Evolutionary conservation across 1,140 invertebrate species (phyloP).

Genomic region (Cydia strobilella): DNA sequence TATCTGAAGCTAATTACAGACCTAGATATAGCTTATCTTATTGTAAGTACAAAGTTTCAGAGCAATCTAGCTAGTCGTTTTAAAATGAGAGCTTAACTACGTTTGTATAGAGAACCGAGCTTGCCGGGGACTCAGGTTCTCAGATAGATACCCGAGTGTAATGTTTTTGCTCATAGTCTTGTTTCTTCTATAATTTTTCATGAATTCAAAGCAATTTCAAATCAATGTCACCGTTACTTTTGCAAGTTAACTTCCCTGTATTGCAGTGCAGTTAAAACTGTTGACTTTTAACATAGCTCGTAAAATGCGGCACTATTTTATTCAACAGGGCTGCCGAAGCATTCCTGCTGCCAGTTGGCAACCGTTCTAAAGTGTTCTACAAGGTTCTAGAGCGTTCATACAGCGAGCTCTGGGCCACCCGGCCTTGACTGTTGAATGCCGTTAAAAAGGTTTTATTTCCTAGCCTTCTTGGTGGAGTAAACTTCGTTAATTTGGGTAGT

Average conservation of each 20-base stretch:
- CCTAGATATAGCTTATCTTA: too few relatives aligned
- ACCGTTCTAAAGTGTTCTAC: constrained; percentile 24
- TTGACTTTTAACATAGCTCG: constrained; percentile 1
- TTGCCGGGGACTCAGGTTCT: too few relatives aligned
- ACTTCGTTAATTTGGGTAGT: too few relatives aligned
- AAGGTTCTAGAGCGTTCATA: neutral
- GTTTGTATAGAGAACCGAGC: too few relatives aligned
- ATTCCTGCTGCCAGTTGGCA: constrained; percentile 5
- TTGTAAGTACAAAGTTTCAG: too few relatives aligned
- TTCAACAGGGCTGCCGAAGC: constrained; percentile 15
- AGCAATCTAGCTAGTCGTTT: too few relatives aligned
- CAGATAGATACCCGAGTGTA: too few relatives aligned
- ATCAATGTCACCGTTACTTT: neutral
- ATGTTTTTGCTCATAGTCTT: too few relatives aligned
- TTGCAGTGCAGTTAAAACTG: neutral
- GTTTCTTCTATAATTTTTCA: too few relatives aligned
- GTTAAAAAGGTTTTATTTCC: neutral
- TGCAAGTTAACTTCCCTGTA: neutral
- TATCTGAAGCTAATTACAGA: too few relatives aligned
- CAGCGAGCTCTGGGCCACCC: neutral
- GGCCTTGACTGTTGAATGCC: constrained; percentile 3
- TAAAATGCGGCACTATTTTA: constrained; percentile 6
- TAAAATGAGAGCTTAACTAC: too few relatives aligned
- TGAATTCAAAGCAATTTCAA: too few relatives aligned
- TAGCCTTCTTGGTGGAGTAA: neutral